Evolutionary conservation across 1,140 invertebrate species (phyloP).

Genomic region (Caenorhabditis inopinata): DNA sequence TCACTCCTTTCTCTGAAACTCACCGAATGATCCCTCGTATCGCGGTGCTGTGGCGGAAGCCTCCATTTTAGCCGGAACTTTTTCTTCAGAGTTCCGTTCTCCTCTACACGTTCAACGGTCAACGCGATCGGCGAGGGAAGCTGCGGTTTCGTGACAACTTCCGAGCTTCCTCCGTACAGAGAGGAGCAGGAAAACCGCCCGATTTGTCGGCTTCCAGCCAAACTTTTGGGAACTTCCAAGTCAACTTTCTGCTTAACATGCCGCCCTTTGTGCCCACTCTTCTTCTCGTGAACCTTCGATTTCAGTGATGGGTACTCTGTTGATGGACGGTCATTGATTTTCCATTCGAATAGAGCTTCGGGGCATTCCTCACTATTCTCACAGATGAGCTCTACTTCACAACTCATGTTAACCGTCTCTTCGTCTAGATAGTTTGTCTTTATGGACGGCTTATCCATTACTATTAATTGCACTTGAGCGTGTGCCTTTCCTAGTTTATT

Average conservation of each 20-base stretch:
- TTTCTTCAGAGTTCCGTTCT: neutral
- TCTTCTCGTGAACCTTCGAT: constrained; percentile 35
- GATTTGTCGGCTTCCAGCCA: neutral
- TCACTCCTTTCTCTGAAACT: neutral
- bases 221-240: neutral
- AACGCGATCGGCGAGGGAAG: constrained; percentile 12
- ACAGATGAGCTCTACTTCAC: constrained; percentile 42
- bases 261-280: constrained; percentile 20
- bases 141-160: neutral
- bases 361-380: constrained; percentile 31
- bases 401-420: constrained; percentile 37
- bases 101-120: constrained; percentile 3
- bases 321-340: constrained; percentile 26
- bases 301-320: constrained; percentile 31
- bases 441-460: constrained; percentile 18
- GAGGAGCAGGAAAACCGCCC: constrained; percentile 25
- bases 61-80: constrained; percentile 25
- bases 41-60: constrained; percentile 23
- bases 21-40: constrained; percentile 32
- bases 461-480: constrained; percentile 37
- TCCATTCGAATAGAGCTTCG: constrained; percentile 40
- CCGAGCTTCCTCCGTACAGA: neutral
- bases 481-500: constrained; percentile 37
- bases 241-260: constrained; percentile 11
- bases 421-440: constrained; percentile 29